A percentile compares a stretch with the other conserved stretches of the same genome.
phyloP scores from a whole-genome alignment of 1,140 invertebrate species.

The Samia ricini region DNA sequence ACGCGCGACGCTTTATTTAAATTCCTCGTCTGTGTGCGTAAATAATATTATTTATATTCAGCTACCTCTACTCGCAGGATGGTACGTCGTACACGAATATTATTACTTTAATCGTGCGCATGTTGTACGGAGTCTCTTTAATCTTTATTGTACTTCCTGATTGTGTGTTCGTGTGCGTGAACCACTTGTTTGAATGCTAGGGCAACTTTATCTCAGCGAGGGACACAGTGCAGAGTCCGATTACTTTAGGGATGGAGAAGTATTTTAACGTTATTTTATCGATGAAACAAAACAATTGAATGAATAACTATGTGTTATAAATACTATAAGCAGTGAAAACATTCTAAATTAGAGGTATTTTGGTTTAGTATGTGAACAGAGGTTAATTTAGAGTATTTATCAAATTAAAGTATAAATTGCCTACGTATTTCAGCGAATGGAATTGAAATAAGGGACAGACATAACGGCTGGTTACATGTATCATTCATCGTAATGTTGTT shows the following conservation, averaged over 20 bases:
- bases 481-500: constrained; percentile 6
- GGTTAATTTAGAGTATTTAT: too few relatives aligned
- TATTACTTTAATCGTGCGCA: constrained; percentile 64
- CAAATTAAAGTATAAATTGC: not conserved
- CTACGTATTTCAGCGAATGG: not conserved
- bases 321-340: too few relatives aligned
- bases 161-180: constrained; percentile 63
- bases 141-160: constrained; percentile 77
- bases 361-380: not conserved
- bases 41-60: constrained; percentile 68
- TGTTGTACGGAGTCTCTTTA: constrained; percentile 69
- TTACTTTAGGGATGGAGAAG: constrained; percentile 46
- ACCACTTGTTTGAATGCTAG: constrained; percentile 76
- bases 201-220: constrained; percentile 73
- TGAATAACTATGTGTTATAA: not conserved
- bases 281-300: constrained; percentile 11
- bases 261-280: constrained; percentile 20
- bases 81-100: constrained; percentile 51
- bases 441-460: not conserved
- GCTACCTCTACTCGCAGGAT: constrained; percentile 44
- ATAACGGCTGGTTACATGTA: not conserved
- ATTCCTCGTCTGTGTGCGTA: constrained; percentile 67
- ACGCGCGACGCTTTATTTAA: constrained; percentile 73
- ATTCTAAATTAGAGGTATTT: too few relatives aligned
- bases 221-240: constrained; percentile 74